These are phyloP conservation scores for Lethenteron camtschaticum DNA, from an alignment of 2,113 vertebrate genomes.

Conservation along the genomic window DNA sequence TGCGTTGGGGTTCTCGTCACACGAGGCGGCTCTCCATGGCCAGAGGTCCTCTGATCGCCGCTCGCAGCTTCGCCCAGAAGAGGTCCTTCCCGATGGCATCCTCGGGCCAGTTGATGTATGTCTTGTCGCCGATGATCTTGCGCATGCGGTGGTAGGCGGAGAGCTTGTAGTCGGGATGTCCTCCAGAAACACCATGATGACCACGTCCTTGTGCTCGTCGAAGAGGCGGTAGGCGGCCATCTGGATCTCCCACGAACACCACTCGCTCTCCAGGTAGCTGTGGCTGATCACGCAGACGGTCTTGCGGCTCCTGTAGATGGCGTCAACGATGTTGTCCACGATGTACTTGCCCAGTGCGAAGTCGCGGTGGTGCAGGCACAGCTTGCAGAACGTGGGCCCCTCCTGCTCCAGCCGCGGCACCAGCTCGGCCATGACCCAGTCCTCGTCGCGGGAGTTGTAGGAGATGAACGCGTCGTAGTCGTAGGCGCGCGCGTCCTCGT, in stretches of 20 bases:
- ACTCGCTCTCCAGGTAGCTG: slow-evolving; percentile 38
- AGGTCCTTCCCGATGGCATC: slow-evolving; percentile 25
- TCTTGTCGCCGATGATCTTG: slow-evolving; percentile 47
- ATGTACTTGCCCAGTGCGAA: slow-evolving; percentile 39
- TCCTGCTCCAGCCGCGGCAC: slow-evolving; percentile 31
- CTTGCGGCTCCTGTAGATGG: slow-evolving; percentile 44
- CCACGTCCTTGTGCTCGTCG: slow-evolving; percentile 40
- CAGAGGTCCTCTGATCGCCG: slow-evolving; percentile 21
- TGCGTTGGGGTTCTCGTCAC: too few species aligned
- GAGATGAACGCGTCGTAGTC: slow-evolving; percentile 55
- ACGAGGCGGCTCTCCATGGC: too few species aligned
- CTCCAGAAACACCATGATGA: slow-evolving; percentile 48
- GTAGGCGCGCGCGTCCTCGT: slow-evolving; percentile 19
- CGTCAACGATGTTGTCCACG: slow-evolving; percentile 52
- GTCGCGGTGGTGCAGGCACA: slow-evolving; percentile 59
- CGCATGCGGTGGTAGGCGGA: slow-evolving; percentile 46
- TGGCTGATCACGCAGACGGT: slow-evolving; percentile 51
- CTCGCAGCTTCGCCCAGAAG: slow-evolving; percentile 45
- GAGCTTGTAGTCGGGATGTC: slow-evolving; percentile 32
- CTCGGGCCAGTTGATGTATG: slow-evolving; percentile 42
- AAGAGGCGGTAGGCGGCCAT: slow-evolving; percentile 55
- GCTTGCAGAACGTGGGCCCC: slow-evolving; percentile 19
- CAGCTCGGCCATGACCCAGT: slow-evolving; percentile 39
- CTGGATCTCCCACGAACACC: slow-evolving; percentile 58
- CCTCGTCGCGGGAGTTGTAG: slow-evolving; percentile 42